Percentiles rank a stretch among this genome's conserved stretches.
phyloP scores from a whole-genome alignment of 2,113 vertebrate species.

The Alethe castanea region DNA sequence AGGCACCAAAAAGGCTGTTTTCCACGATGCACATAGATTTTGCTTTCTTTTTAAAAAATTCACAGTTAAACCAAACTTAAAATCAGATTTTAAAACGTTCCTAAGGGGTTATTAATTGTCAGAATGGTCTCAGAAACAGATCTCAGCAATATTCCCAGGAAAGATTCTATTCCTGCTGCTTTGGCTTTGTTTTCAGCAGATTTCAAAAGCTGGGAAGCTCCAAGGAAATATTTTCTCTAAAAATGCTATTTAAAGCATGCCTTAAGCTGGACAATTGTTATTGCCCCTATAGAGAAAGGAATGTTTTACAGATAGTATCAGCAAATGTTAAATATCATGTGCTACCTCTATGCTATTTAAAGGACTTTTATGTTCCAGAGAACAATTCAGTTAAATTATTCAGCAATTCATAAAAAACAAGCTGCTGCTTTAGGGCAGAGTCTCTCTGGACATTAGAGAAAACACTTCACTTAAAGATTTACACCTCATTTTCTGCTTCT shows the following conservation, averaged over 20 bases:
- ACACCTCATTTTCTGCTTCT: background rate
- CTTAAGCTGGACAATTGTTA: conserved; percentile 6
- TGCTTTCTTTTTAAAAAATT: background rate
- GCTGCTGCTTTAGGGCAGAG: conserved; percentile 4
- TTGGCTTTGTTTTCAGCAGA: background rate
- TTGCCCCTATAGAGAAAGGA: conserved; percentile 37
- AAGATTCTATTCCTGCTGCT: background rate
- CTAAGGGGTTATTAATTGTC: background rate
- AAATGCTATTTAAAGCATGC: conserved; percentile 16
- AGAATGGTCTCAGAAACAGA: background rate
- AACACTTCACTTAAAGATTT: background rate
- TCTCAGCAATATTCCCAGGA: background rate
- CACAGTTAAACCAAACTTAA: background rate
- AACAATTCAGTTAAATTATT: conserved; percentile 56
- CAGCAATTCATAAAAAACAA: conserved; percentile 39
- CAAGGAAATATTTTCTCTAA: background rate
- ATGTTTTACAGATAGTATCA: conserved; percentile 47
- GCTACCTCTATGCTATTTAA: conserved; percentile 53
- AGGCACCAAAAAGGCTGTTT: background rate
- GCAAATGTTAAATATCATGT: conserved; percentile 62
- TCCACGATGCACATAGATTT: background rate
- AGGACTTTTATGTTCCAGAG: conserved; percentile 45
- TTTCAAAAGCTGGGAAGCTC: background rate
- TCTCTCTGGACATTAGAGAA: background rate
- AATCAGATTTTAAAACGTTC: background rate